Evolutionary conservation across 2,888 invertebrate genomes (phyloP), one percentile per base, ranked within the genome.

Genomic region (Scotopteryx bipunctaria): DNA sequence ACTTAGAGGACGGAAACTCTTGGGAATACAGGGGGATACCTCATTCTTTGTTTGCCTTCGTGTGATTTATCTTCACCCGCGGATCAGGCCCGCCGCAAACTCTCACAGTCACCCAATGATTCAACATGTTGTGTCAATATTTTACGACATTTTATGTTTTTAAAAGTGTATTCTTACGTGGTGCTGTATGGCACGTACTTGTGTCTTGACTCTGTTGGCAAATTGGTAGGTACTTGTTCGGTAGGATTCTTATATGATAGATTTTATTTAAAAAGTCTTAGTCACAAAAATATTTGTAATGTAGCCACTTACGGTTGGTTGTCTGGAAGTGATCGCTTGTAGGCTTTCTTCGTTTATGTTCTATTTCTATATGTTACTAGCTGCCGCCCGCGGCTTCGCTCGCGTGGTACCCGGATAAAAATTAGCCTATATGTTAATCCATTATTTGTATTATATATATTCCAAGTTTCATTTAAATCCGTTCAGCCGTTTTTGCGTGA

Each of bases 51-150:
- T 86, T 86, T 84, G 76, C 63, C 67, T 83, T 81, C 86, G 87
- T 87, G 87, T 81, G 78, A 83, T 86, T 79, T 85, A 84, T 81
- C 78, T 76, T 69, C 73, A 66, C 64, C 64, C 57, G 69, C 69
- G 84, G 87, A 86, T 87, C 81, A 86, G 71, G 46, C 57, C 57
- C 67, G 70, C 66, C 71, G 63, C 64, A 64, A 67, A 64, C 64
- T 67, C 69, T 73, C 63, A 78, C 48, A 76, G 76, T 76, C 77
- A 82, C 73, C 74, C 73, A 68, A 63, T 73, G 68, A 70, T 75
- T 74, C 76, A 78, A 81, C 76, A 76, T 53, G 55, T 57, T 57
- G 57, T 43, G 66, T 66, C 70, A 76, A 76, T 68, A 72, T 68
- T 63, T 37, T 57, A 36, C 36, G 49, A 53, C 49, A 54, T 54